phyloP scores from a whole-genome alignment of 2,888 invertebrate species.

The Dinocampus coccinellae region DNA sequence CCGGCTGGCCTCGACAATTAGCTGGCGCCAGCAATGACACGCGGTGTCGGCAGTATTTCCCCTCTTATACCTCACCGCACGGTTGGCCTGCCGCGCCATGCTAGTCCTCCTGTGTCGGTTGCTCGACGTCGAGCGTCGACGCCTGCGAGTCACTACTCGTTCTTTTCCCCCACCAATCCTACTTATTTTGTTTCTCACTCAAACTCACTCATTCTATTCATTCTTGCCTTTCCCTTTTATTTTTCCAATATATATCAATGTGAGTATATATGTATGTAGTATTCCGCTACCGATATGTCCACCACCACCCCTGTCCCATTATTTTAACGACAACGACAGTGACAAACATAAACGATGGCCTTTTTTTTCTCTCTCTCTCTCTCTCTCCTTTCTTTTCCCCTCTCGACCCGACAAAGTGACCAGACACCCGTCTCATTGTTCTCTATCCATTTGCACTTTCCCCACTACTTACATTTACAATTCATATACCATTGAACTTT shows the following conservation, averaged over 20 bases:
- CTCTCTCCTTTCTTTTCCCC: too few species aligned
- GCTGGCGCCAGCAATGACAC: conserved; percentile 67
- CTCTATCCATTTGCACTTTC: neutral
- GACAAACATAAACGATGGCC: neutral
- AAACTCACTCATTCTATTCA: conserved; percentile 24
- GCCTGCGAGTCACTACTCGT: conserved; percentile 26
- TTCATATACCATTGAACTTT: neutral
- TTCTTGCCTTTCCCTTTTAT: conserved; percentile 37
- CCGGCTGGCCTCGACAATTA: conserved; percentile 66
- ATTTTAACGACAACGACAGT: neutral
- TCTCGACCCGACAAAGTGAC: neutral
- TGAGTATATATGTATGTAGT: neutral
- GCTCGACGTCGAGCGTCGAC: conserved; percentile 42
- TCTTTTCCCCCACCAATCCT: neutral
- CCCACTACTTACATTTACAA: conserved; percentile 1
- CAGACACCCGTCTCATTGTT: conserved; percentile 6
- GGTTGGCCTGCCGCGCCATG: conserved; percentile 59
- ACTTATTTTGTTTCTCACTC: neutral
- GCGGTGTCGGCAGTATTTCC: conserved; percentile 61
- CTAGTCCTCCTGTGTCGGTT: conserved; percentile 56
- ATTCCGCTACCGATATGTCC: neutral
- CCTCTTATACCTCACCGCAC: conserved; percentile 38
- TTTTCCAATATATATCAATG: conserved; percentile 4
- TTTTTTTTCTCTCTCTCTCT: neutral
- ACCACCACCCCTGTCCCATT: neutral